phyloP scores from a whole-genome alignment of 2,113 vertebrate genomes.

The Ramphastos sulfuratus region DNA sequence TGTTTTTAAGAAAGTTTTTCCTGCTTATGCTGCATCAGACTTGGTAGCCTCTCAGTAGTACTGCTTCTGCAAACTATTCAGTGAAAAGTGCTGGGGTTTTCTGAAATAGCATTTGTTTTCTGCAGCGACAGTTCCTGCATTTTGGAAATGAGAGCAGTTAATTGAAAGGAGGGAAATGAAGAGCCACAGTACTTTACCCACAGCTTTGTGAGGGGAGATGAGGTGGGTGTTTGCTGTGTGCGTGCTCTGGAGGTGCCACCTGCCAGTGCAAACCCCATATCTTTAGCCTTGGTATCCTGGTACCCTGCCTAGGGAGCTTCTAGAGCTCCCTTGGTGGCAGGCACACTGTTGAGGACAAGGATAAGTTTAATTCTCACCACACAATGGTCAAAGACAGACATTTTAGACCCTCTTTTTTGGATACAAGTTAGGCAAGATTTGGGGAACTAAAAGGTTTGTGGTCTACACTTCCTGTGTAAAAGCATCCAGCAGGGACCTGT shows the following conservation, averaged over 20 bases:
- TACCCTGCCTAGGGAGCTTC: neutral
- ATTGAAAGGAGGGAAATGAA: neutral
- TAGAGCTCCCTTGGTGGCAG: neutral
- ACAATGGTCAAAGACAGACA: neutral
- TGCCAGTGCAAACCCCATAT: neutral
- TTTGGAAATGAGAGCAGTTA: neutral
- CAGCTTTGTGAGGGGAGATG: too few species aligned
- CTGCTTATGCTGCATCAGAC: neutral
- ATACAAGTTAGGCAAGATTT: neutral
- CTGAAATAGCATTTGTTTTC: neutral
- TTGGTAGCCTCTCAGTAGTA: neutral
- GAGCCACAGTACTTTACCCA: neutral
- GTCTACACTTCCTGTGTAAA: neutral
- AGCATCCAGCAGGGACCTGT: too few species aligned
- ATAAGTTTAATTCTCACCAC: neutral
- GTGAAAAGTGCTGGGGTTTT: neutral
- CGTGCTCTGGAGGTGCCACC: fast-evolving
- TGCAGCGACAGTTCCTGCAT: neutral
- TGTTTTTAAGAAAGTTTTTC: neutral
- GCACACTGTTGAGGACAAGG: neutral
- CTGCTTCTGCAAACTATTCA: neutral
- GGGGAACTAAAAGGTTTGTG: neutral
- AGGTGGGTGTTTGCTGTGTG: neutral
- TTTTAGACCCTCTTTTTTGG: neutral
- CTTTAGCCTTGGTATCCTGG: neutral